These are phyloP conservation scores for Ceramica pisi DNA, from an alignment of 2,888 invertebrate genomes.

Conservation along the genomic window DNA sequence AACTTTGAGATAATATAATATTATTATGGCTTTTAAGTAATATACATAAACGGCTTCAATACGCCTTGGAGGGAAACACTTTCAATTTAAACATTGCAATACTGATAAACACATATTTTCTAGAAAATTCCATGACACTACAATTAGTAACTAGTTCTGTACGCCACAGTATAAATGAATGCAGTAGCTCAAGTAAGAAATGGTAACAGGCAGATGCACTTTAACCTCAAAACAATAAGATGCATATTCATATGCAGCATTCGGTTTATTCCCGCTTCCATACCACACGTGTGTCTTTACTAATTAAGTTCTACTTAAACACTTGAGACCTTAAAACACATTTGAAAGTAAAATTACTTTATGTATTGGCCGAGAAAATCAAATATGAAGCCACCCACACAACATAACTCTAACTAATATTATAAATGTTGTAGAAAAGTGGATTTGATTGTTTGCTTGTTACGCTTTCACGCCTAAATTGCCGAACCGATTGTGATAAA, in stretches of 20 bases:
- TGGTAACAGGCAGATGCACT: background rate
- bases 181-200: constrained; percentile 1
- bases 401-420: background rate
- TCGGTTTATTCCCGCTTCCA: background rate
- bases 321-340: background rate
- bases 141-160: constrained; percentile 33
- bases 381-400: background rate
- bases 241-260: constrained; percentile 7
- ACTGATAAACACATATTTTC: constrained; percentile 46
- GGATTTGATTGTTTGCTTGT: too few relatives aligned
- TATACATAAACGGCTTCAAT: background rate
- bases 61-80: constrained; percentile 35
- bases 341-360: background rate
- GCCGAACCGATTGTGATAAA: too few relatives aligned
- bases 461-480: too few relatives aligned
- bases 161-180: background rate
- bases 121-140: constrained; percentile 46
- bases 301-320: constrained; percentile 3
- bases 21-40: constrained; percentile 23
- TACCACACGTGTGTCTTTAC: background rate
- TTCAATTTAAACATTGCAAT: constrained; percentile 44
- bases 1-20: background rate
- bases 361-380: background rate
- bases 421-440: background rate
- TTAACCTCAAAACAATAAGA: background rate